phyloP scores from a whole-genome alignment of 1,140 invertebrate species.

The Cydia splendana region DNA sequence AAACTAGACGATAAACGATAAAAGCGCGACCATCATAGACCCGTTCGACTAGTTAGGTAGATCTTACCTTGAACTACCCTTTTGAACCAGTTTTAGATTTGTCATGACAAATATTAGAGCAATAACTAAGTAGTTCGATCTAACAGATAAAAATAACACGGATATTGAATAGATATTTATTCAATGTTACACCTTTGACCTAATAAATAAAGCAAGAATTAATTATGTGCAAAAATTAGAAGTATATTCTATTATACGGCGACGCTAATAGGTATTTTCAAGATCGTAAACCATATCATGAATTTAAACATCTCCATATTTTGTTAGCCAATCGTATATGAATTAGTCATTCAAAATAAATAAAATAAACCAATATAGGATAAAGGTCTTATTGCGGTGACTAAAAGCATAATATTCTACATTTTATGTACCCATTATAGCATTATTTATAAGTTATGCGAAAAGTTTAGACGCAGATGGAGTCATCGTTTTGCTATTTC shows the following conservation, averaged over 20 bases:
- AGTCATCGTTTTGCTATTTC: conserved; percentile 14
- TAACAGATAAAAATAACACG: background rate
- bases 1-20: too few relatives aligned
- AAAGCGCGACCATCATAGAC: too few relatives aligned
- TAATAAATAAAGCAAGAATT: background rate
- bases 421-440: background rate
- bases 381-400: background rate
- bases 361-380: background rate
- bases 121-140: background rate
- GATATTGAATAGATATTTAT: background rate
- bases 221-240: conserved; percentile 16
- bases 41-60: too few relatives aligned
- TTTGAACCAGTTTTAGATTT: too few relatives aligned
- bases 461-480: background rate
- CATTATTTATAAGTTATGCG: background rate
- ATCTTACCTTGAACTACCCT: too few relatives aligned
- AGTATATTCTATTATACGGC: background rate
- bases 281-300: conserved; percentile 7
- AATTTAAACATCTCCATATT: background rate
- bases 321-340: background rate
- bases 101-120: too few relatives aligned
- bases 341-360: background rate
- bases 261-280: background rate
- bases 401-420: background rate
- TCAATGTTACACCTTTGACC: conserved; percentile 4